Base-by-base conservation (phyloP, 2,888 invertebrate genomes). In the Zygothrica quintamaculata region DNA sequence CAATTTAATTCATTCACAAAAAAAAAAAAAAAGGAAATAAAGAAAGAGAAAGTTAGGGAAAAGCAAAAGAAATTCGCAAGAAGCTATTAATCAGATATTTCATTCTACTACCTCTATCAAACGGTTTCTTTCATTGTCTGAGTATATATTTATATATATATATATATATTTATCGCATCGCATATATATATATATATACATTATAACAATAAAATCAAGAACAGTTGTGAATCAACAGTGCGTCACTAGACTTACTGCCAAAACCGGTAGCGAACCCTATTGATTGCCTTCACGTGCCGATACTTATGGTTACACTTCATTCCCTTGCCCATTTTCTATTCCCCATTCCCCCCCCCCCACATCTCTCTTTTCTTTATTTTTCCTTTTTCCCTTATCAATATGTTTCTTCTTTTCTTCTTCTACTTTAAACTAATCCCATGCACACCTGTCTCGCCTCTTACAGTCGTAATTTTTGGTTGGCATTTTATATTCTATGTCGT, bases 191-290 rank as follows among this genome's bases (percentile, higher is more conserved):
- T 57, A 56, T 56, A 53, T n/a, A 50, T 12, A 15, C 29, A 61
- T 15, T 52, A 64, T 52, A 84, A 77, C 85, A 84, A 84, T 81
- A 78, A 81, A 85, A 81, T 66, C 78, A 74, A 67, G 60, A 62
- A 44, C 68, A 46, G 39, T 65, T 85, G 57, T 82, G 86, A 78
- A 85, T 85, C 86, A 82, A 85, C 78, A 85, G 79, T 82, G 84
- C 79, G 86, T 79, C 86, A 79, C 79, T 71, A 53, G 16, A 12
- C 26, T 12, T 39, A 36, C 22, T 18, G 22, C 18, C 15, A 39
- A n/a, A n/a, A 37, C 39, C 42, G 33, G 39, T 57, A 34, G 16
- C 62, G 43, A 40, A 34, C 29, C 29, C 48, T 77, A 85, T 78
- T 78, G 78, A 78, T 78, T 78, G 61, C 71, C 79, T 77, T 78